Evolutionary conservation across 1,140 invertebrate genomes (phyloP).

Genomic region (Tribolium madens): DNA sequence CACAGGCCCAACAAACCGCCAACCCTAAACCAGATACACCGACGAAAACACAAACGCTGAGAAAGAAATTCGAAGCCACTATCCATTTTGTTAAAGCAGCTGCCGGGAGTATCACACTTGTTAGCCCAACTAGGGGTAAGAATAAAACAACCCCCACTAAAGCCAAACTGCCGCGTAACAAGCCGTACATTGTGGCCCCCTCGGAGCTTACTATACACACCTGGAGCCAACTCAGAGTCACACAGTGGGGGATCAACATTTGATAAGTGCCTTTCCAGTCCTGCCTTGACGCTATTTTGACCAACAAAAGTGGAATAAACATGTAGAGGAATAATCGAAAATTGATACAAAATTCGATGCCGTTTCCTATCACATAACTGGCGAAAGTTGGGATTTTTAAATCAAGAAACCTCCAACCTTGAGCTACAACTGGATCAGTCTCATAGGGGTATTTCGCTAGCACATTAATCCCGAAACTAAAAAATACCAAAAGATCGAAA

Average conservation of each 20-base stretch:
- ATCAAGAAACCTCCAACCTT: conserved; percentile 83
- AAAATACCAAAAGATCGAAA: conserved; percentile 78
- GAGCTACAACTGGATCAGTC: conserved; percentile 81
- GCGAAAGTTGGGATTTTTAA: conserved; percentile 83
- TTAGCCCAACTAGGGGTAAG: conserved; percentile 80
- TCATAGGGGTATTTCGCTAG: conserved; percentile 88
- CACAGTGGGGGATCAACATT: conserved; percentile 84
- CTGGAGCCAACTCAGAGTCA: conserved; percentile 88
- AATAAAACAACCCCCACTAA: conserved; percentile 82
- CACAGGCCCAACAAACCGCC: conserved; percentile 74
- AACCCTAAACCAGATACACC: conserved; percentile 71
- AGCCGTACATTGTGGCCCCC: conserved; percentile 82
- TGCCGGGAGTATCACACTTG: conserved; percentile 79
- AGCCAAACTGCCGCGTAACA: conserved; percentile 81
- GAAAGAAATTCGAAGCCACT: conserved; percentile 73
- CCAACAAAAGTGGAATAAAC: conserved; percentile 79
- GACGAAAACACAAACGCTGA: conserved; percentile 71
- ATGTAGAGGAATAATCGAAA: conserved; percentile 81
- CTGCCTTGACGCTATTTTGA: conserved; percentile 78
- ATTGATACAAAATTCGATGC: conserved; percentile 87
- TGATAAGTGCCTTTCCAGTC: conserved; percentile 84
- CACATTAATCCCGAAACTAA: conserved; percentile 85
- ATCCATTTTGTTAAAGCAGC: conserved; percentile 79
- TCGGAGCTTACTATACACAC: conserved; percentile 83
- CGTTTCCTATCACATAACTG: conserved; percentile 82